A percentile compares a stretch with the other conserved stretches of the same genome.
Evolutionary conservation across 2,888 invertebrate species (phyloP).

Genomic region (Drosophila greeni): DNA sequence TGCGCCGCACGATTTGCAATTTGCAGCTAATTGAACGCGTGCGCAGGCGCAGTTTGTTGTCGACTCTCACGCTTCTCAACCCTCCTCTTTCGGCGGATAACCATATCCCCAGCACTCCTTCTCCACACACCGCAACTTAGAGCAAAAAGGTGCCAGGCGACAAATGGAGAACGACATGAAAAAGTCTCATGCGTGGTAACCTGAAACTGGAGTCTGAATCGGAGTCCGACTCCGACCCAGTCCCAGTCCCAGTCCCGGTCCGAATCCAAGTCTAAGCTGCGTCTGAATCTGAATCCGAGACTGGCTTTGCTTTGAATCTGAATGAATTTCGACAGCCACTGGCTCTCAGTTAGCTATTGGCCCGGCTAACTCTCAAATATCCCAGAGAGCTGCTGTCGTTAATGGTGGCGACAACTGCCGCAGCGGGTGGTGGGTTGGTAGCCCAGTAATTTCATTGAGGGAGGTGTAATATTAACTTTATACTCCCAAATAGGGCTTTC

Average conservation of each 20-base stretch:
- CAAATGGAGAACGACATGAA: constrained; percentile 60
- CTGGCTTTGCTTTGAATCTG: constrained; percentile 52
- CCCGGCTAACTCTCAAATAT: constrained; percentile 11
- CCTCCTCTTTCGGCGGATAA: constrained; percentile 9
- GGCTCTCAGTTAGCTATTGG: constrained; percentile 7
- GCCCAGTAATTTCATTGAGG: not conserved
- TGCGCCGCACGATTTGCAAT: constrained; percentile 73
- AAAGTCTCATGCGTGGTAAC: constrained; percentile 59
- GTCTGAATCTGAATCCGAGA: constrained; percentile 46
- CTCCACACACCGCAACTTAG: constrained; percentile 25
- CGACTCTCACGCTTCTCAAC: constrained; percentile 50
- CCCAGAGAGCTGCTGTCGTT: constrained; percentile 4
- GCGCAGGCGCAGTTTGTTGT: constrained; percentile 67
- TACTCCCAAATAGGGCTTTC: not conserved
- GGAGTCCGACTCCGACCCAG: constrained; percentile 27
- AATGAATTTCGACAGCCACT: constrained; percentile 67
- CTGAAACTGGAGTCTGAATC: constrained; percentile 50
- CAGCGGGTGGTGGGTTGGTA: constrained; percentile 14
- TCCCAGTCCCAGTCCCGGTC: constrained; percentile 5
- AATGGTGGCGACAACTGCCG: constrained; percentile 22
- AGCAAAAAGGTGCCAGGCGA: constrained; percentile 50
- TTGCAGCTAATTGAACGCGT: constrained; percentile 74
- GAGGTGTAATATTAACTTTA: not conserved
- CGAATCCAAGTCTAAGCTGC: constrained; percentile 23
- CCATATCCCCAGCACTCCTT: constrained; percentile 2